A percentile compares a stretch with the other conserved stretches of the same genome.
These are phyloP conservation scores for Tenthredo amoena DNA, from an alignment of 2,888 invertebrate species.

Conservation along the genomic window DNA sequence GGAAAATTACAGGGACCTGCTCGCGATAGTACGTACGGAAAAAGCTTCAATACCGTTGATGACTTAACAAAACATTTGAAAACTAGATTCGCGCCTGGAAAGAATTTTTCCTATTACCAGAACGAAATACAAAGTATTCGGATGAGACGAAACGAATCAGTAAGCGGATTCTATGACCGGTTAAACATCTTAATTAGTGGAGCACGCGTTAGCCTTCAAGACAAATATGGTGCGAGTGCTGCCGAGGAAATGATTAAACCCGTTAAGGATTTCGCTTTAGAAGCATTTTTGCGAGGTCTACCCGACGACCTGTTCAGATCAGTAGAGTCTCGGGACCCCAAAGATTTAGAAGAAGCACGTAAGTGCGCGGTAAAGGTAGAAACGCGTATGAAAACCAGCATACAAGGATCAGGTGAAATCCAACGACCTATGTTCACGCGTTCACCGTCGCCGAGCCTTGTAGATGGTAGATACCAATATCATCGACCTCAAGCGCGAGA, in stretches of 20 bases:
- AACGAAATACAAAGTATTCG: constrained; percentile 16
- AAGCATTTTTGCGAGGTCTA: background rate
- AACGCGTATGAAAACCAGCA: background rate
- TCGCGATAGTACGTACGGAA: no score
- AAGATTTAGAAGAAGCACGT: background rate
- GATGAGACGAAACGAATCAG: background rate
- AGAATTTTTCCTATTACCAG: constrained; percentile 42
- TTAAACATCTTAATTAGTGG: constrained; percentile 38
- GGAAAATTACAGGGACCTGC: no score
- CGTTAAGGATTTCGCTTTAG: background rate
- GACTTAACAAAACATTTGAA: constrained; percentile 40
- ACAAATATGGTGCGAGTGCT: background rate
- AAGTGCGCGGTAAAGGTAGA: background rate
- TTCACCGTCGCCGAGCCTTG: no score
- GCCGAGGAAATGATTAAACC: background rate
- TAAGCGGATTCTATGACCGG: constrained; percentile 36
- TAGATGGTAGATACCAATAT: no score
- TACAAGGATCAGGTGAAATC: background rate
- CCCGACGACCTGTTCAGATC: background rate
- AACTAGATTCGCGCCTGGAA: constrained; percentile 24
- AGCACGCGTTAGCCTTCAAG: background rate
- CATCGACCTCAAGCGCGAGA: background rate
- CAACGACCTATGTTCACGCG: background rate
- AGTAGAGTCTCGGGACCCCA: background rate
- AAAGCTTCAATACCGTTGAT: background rate